Conservation (phyloP, 2,888 invertebrate genomes). For the Athalia rosae region DNA sequence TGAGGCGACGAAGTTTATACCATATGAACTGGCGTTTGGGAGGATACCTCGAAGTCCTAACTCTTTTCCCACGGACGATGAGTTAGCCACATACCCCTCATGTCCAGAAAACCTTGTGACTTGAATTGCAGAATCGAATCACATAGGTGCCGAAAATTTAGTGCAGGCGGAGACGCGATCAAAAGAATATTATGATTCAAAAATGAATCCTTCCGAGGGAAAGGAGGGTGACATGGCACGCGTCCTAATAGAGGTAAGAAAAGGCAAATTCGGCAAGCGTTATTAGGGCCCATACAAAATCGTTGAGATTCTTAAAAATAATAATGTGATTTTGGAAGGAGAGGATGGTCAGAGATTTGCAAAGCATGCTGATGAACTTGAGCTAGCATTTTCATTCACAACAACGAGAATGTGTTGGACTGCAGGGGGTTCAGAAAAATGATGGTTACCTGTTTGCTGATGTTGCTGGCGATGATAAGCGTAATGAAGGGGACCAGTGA, state of each 20-base stretch:
- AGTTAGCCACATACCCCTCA: too few relatives aligned
- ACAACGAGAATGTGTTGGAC: background rate
- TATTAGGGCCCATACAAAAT: constrained; percentile 7
- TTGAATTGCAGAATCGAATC: too few relatives aligned
- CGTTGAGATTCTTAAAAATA: background rate
- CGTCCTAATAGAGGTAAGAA: background rate
- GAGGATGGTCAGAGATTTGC: background rate
- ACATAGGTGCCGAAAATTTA: background rate
- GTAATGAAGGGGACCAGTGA: too few relatives aligned
- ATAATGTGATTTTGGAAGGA: background rate
- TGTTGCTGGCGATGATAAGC: too few relatives aligned
- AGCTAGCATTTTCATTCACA: background rate
- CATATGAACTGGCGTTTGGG: too few relatives aligned
- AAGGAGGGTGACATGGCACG: background rate
- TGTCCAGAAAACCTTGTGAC: too few relatives aligned
- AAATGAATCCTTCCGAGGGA: background rate
- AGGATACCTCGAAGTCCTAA: too few relatives aligned
- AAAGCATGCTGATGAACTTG: background rate
- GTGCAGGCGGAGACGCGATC: background rate
- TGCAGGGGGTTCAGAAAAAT: too few relatives aligned
- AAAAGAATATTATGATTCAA: background rate
- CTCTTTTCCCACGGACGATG: too few relatives aligned
- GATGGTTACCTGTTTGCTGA: too few relatives aligned
- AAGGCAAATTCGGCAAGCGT: constrained; percentile 11
- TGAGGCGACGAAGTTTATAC: too few relatives aligned